Evolutionary conservation across 2,888 invertebrate genomes (phyloP).

Genomic region (Oxyteleia sp.): DNA sequence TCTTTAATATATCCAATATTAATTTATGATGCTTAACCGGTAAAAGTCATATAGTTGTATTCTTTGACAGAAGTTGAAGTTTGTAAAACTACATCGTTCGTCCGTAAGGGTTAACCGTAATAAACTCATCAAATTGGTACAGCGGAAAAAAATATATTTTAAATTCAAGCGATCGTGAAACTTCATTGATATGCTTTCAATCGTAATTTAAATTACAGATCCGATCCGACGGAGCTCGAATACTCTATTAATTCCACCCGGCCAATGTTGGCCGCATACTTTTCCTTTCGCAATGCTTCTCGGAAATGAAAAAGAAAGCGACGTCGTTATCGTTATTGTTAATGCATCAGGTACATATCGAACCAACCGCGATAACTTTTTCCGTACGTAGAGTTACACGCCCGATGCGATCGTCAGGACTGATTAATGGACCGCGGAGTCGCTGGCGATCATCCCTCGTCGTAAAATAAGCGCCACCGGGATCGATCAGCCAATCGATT

Average conservation of each 20-base stretch:
- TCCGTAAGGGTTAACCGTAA: too few relatives aligned
- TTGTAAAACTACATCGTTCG: too few relatives aligned
- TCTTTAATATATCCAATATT: too few relatives aligned
- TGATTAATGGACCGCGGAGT: constrained; percentile 41
- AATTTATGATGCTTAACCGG: too few relatives aligned
- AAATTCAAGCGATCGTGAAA: too few relatives aligned
- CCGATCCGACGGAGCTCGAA: too few relatives aligned
- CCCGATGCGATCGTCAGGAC: constrained; percentile 20
- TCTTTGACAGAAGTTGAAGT: too few relatives aligned
- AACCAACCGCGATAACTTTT: constrained; percentile 39
- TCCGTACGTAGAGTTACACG: constrained; percentile 17
- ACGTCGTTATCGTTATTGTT: constrained; percentile 49
- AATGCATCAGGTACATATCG: constrained; percentile 30
- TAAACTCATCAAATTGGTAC: too few relatives aligned
- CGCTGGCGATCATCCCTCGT: constrained; percentile 41
- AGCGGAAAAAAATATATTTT: too few relatives aligned
- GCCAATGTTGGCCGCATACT: constrained; percentile 11
- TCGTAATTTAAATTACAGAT: too few relatives aligned
- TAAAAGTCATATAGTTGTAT: too few relatives aligned
- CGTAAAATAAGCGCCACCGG: constrained; percentile 40
- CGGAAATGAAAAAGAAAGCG: constrained; percentile 32
- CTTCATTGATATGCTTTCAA: too few relatives aligned
- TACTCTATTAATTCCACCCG: constrained; percentile 14
- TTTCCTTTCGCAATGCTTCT: constrained; percentile 36
- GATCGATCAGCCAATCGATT: constrained; percentile 34